Conservation (phyloP, 1,140 invertebrate species). For the Lethocerus indicus region DNA sequence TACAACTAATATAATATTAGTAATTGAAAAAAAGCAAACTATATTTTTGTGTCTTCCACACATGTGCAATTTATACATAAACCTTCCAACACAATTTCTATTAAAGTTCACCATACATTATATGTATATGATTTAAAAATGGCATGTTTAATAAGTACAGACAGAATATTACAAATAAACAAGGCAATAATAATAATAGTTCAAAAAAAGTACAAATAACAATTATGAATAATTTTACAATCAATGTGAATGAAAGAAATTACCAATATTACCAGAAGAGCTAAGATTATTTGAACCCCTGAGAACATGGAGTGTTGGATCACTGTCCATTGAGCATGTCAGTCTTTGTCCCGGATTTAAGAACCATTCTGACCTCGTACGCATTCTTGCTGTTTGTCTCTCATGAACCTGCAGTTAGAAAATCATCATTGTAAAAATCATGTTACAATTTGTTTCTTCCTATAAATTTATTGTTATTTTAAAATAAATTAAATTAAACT, state of each 20-base stretch:
- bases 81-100: too few relatives aligned
- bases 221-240: not conserved
- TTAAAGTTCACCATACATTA: too few relatives aligned
- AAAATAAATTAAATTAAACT: too few relatives aligned
- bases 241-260: constrained; percentile 15
- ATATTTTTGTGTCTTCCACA: too few relatives aligned
- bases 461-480: constrained; percentile 2
- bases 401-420: constrained; percentile 61
- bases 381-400: constrained; percentile 81
- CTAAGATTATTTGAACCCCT: constrained; percentile 27
- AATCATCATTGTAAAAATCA: not conserved
- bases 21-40: too few relatives aligned
- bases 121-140: too few relatives aligned
- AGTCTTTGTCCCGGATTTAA: constrained; percentile 46
- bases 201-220: too few relatives aligned
- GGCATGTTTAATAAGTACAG: too few relatives aligned
- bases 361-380: constrained; percentile 88
- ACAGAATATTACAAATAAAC: too few relatives aligned
- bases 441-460: not conserved
- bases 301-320: constrained; percentile 29
- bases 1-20: too few relatives aligned
- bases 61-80: too few relatives aligned
- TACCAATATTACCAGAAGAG: constrained; percentile 31
- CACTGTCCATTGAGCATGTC: constrained; percentile 26
- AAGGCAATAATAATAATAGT: too few relatives aligned